Base-by-base conservation (phyloP, 2,888 invertebrate species). In the Ormyrus pomaceus region DNA sequence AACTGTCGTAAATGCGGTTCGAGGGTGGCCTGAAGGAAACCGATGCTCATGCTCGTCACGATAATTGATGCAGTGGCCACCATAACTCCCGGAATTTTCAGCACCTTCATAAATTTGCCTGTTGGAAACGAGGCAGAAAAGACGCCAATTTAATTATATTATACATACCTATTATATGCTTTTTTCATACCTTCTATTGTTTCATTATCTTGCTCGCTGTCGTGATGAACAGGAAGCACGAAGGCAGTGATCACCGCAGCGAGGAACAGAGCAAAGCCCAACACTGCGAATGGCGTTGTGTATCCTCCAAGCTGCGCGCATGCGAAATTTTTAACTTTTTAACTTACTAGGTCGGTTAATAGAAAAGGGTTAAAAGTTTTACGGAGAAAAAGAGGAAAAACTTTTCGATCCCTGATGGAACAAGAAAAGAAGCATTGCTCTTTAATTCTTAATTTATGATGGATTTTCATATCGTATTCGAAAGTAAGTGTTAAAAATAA, bases 21-120 rank as follows among this genome's bases (percentile, higher is more conserved):
- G 45, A 98, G 91, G 0, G 97, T 97, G 0, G 98, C 97, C 88
- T 96, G 96, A 45, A 98, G 92, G 90, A 97, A 98, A 34, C 96
- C 96, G 71, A 96, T 96, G 84, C 96, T 96, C 92, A 95, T 94
- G 82, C 96, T 95, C 0, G 96, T 96, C 0, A 93, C 94, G 81
- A 95, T 93, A 86, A 96, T 95, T 86, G 95, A 95, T 79, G 93
- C 91, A 61, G 95, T 93, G 0, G 95, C 93, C 59, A 96, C 89
- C 58, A 95, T 87, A 2, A 96, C 94, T 45, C 95, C 95, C n/a
- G 96, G 96, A 74, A 96, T 94, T 86, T 91, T 93, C 66, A 96
- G 89, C 10, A 94, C 92, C 66, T 92, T 92, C 88, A 95, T 92
- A 56, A 77, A 80, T 34, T 80, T 80, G 0, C 80, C 85, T 84